Conservation (phyloP, 92 coral and sea anemone genomes). For the Montipora capitata region DNA sequence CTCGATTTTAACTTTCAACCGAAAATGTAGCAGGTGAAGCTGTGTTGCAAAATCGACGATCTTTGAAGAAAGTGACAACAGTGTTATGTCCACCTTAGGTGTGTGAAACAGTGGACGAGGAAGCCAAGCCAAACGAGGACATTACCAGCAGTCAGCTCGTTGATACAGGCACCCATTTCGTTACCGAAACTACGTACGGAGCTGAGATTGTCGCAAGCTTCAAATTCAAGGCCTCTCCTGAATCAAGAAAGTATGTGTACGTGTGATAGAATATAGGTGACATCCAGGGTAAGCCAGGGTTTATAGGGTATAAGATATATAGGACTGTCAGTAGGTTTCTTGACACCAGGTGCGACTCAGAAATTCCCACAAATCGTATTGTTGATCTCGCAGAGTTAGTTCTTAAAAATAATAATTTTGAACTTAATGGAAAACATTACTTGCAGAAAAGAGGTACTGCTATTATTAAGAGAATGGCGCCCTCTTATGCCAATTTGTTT, state of each 20-base stretch:
- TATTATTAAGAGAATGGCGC: too few relatives aligned
- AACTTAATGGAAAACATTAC: too few relatives aligned
- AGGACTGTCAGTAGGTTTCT: too few relatives aligned
- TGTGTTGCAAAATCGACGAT: too few relatives aligned
- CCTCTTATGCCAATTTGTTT: too few relatives aligned
- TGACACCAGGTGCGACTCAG: too few relatives aligned
- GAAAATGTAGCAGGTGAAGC: neutral
- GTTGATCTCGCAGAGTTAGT: too few relatives aligned
- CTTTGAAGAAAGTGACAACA: neutral
- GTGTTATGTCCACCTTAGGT: neutral
- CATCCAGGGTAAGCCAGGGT: too few relatives aligned
- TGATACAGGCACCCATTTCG: conserved; percentile 23
- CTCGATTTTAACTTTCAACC: neutral
- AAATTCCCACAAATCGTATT: too few relatives aligned
- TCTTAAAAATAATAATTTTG: too few relatives aligned
- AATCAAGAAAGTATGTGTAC: neutral
- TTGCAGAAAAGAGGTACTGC: too few relatives aligned
- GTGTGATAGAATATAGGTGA: neutral
- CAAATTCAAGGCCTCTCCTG: conserved; percentile 17
- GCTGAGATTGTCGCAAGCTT: conserved; percentile 57
- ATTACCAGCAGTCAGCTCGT: neutral
- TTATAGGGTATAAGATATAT: too few relatives aligned
- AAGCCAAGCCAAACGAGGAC: neutral
- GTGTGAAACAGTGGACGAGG: neutral
- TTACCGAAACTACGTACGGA: conserved; percentile 18